phyloP scores from a whole-genome alignment of 2,797 vertebrate genomes.

The Coendou prehensilis region DNA sequence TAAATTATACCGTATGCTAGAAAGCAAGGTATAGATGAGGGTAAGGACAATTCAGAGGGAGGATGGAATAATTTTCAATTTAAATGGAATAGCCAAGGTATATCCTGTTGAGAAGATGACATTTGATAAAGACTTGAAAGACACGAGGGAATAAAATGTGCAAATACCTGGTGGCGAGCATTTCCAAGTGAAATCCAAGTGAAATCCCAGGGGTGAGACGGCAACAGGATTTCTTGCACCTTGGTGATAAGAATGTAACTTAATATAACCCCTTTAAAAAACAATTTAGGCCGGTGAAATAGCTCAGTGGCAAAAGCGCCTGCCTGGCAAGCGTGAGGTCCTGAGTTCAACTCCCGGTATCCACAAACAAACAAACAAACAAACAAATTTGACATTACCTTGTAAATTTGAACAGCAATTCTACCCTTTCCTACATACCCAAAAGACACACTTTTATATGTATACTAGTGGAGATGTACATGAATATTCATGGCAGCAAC shows the following conservation, averaged over 20 bases:
- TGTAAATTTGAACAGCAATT: background rate
- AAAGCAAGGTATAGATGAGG: background rate
- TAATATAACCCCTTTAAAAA: background rate
- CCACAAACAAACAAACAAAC: too few relatives aligned
- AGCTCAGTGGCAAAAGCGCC: too few relatives aligned
- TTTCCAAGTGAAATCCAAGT: background rate
- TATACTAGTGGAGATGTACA: background rate
- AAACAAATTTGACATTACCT: background rate
- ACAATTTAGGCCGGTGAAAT: too few relatives aligned
- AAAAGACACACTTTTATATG: background rate
- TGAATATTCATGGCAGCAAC: background rate
- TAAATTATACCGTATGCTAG: background rate
- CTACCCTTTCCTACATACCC: background rate
- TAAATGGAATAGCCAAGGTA: background rate
- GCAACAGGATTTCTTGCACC: background rate
- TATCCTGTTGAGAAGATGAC: background rate
- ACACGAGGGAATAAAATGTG: background rate
- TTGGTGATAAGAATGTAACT: background rate
- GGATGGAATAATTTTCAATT: background rate
- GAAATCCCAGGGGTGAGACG: background rate
- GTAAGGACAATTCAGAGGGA: background rate
- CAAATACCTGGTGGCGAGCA: background rate
- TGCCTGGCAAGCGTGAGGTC: too few relatives aligned
- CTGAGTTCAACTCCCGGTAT: too few relatives aligned
- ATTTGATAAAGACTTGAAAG: background rate